Evolutionary conservation across 2,113 vertebrate species (phyloP).

Genomic region (Chaetorhynchus papuensis): DNA sequence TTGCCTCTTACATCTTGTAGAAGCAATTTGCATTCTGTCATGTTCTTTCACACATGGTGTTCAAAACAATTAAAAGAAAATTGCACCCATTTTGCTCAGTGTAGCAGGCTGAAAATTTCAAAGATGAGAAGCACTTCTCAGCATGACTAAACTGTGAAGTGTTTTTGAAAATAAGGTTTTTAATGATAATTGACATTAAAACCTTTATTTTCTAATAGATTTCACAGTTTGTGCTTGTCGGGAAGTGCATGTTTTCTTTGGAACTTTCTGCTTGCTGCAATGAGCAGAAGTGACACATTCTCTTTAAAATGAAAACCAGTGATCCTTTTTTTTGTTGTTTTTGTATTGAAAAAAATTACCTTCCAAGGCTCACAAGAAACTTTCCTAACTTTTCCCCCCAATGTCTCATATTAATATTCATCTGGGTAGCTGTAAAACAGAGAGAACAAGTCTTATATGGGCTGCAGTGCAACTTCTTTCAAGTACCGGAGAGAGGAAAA

Average conservation of each 20-base stretch:
- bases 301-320: background rate
- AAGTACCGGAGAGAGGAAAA: background rate
- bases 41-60: conserved; percentile 58
- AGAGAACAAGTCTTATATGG: background rate
- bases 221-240: conserved; percentile 39
- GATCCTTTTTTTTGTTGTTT: background rate
- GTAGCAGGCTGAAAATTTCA: conserved; percentile 59
- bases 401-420: background rate
- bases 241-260: conserved; percentile 38
- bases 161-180: conserved; percentile 61
- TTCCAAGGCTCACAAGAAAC: background rate
- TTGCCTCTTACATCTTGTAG: conserved; percentile 19
- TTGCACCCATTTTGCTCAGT: conserved; percentile 60
- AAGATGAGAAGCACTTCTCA: conserved; percentile 61
- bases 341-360: background rate
- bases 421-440: background rate
- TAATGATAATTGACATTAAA: conserved; percentile 67
- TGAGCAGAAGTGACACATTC: conserved; percentile 5
- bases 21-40: conserved; percentile 66
- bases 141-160: conserved; percentile 59
- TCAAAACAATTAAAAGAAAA: conserved; percentile 71
- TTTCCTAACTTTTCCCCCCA: background rate
- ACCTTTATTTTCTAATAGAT: conserved; percentile 62
- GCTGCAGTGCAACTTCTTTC: background rate
- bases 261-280: conserved; percentile 25